Conservation (phyloP, 2,797 vertebrate genomes). For the Rhinatrema bivittatum region DNA sequence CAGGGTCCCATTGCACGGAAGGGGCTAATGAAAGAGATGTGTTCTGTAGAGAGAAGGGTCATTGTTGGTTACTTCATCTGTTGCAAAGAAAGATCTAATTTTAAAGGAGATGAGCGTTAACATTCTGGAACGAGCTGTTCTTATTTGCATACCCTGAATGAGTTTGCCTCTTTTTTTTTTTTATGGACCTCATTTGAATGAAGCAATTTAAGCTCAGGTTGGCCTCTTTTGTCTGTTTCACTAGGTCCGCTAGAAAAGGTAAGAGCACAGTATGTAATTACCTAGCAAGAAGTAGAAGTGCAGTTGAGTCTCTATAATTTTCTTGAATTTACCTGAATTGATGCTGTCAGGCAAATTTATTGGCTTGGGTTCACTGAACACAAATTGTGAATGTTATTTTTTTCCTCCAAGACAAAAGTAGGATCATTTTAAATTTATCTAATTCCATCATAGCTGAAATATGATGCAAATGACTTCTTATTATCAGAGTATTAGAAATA, state of each 20-base stretch:
- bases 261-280: slow-evolving; percentile 7
- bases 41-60: slow-evolving; percentile 6
- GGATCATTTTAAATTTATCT: fast-evolving
- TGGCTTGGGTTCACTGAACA: not conserved
- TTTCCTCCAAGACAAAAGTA: not conserved
- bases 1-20: not conserved
- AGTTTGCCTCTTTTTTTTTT: not conserved
- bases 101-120: slow-evolving; percentile 22
- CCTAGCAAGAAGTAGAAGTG: slow-evolving; percentile 5
- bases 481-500: not conserved
- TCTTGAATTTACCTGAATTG: slow-evolving; percentile 8
- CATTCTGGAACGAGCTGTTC: slow-evolving; percentile 9
- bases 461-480: not conserved
- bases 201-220: slow-evolving; percentile 11
- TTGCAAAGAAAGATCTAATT: slow-evolving; percentile 15
- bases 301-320: not conserved
- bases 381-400: not conserved
- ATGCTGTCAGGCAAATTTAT: not conserved
- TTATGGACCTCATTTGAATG: slow-evolving; percentile 12
- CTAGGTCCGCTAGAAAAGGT: slow-evolving; percentile 11
- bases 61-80: slow-evolving; percentile 2
- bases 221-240: slow-evolving; percentile 11
- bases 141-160: slow-evolving; percentile 11
- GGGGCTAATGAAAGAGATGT: slow-evolving; percentile 25
- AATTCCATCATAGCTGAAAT: not conserved